Conservation (phyloP, 2,888 invertebrate species). For the Catocala sponsa region DNA sequence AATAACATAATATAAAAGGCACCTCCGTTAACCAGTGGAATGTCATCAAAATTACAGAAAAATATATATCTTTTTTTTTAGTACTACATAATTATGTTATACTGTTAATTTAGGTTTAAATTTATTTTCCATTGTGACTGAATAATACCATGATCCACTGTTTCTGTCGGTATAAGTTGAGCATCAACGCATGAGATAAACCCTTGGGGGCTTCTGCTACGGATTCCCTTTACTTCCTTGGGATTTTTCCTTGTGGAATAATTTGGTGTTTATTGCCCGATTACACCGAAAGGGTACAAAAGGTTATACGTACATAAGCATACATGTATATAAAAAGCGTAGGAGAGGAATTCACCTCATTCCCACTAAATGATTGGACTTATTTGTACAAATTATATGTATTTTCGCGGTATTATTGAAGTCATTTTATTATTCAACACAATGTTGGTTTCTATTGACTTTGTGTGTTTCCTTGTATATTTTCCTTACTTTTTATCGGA, state of each 20-base stretch:
- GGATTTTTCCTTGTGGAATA: constrained; percentile 9
- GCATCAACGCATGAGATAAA: constrained; percentile 4
- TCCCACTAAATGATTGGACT: background rate
- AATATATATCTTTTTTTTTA: too few relatives aligned
- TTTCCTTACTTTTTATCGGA: too few relatives aligned
- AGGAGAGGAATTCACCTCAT: background rate
- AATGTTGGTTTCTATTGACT: too few relatives aligned
- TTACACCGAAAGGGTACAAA: constrained; percentile 10
- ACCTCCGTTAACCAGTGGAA: too few relatives aligned
- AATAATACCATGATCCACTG: background rate
- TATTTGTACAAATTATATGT: constrained; percentile 2
- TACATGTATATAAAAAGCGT: background rate
- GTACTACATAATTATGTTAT: too few relatives aligned
- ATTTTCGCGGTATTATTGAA: background rate
- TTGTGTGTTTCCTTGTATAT: too few relatives aligned
- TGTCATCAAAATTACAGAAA: too few relatives aligned
- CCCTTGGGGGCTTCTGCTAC: background rate
- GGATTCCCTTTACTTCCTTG: constrained; percentile 7
- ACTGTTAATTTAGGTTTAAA: too few relatives aligned
- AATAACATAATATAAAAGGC: too few relatives aligned
- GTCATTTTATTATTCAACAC: background rate
- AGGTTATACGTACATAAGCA: background rate
- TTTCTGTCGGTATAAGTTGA: background rate
- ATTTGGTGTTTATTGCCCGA: constrained; percentile 16
- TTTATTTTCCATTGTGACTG: background rate